Conservation (phyloP, 2,797 vertebrate genomes). For the Busarellus nigricollis region DNA sequence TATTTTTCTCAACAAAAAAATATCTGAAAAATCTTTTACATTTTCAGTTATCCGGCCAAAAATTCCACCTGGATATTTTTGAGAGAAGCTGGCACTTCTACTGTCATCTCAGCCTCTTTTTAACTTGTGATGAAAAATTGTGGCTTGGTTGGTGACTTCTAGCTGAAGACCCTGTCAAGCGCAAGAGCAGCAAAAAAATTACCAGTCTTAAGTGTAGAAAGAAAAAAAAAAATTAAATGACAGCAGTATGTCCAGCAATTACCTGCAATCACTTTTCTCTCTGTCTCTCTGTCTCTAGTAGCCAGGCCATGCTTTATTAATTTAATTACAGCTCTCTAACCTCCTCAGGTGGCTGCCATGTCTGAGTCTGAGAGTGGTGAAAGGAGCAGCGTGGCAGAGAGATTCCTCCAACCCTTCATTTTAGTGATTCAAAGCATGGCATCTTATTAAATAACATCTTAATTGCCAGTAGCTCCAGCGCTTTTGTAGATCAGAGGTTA, state of each 20-base stretch:
- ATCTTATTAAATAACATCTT: conserved; percentile 40
- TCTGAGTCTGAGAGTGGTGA: not conserved
- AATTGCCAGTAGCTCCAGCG: not conserved
- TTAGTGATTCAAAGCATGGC: conserved; percentile 21
- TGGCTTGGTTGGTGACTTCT: not conserved
- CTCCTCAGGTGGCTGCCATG: not conserved
- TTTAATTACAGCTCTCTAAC: conserved; percentile 33
- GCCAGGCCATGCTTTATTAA: conserved; percentile 1
- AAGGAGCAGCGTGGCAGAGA: not conserved
- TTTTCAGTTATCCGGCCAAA: not conserved
- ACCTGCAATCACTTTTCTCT: not conserved
- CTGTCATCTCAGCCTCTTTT: not conserved
- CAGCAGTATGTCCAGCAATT: not conserved
- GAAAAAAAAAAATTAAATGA: not conserved
- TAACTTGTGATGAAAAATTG: not conserved
- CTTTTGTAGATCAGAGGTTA: conserved; percentile 40
- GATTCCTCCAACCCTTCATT: not conserved
- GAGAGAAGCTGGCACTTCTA: not conserved
- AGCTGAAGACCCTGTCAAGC: not conserved
- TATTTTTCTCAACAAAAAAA: not conserved
- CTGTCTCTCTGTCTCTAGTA: not conserved
- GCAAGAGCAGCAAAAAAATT: not conserved
- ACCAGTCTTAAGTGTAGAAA: not conserved
- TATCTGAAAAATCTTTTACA: not conserved
- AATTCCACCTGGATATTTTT: not conserved